Percentiles rank a stretch among this genome's conserved stretches.
Evolutionary conservation across 1,140 invertebrate species (phyloP).

Genomic region (Diorhabda sublineata): DNA sequence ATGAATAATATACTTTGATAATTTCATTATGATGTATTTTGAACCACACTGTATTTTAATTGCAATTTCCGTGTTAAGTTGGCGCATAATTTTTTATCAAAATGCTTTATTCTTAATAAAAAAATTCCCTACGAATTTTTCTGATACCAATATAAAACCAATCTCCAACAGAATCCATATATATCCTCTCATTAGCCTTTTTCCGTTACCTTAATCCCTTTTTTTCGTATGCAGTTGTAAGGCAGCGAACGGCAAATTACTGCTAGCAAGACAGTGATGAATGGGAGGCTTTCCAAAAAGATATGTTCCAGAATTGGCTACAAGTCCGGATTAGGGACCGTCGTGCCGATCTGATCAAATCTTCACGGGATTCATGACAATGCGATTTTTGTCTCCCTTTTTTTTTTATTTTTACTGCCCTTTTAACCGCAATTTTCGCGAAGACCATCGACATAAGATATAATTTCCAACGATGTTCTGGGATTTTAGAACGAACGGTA

Average conservation of each 20-base stretch:
- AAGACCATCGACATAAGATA: no score
- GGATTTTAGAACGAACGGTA: no score
- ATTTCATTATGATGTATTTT: no score
- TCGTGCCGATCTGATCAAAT: slow-evolving; percentile 14
- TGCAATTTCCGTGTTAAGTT: no score
- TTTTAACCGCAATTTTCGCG: neutral
- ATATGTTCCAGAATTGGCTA: slow-evolving; percentile 13
- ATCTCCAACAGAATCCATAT: no score
- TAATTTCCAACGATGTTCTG: no score
- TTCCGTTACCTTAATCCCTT: neutral
- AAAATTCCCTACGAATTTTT: no score
- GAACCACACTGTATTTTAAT: no score
- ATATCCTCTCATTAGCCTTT: neutral
- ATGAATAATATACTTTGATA: no score
- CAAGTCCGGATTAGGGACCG: slow-evolving; percentile 9
- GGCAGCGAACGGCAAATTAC: slow-evolving; percentile 8
- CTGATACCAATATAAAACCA: no score
- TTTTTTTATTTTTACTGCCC: slow-evolving; percentile 5
- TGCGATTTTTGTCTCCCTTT: slow-evolving; percentile 5
- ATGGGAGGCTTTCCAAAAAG: slow-evolving; percentile 13
- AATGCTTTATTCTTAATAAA: no score
- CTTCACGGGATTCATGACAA: slow-evolving; percentile 1
- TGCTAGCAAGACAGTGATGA: slow-evolving; percentile 11
- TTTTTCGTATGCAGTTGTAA: slow-evolving; percentile 6
- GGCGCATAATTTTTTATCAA: no score